Percentiles rank a stretch among this genome's conserved stretches.
Evolutionary conservation across 2,113 vertebrate genomes (phyloP).

Genomic region (Forbesichthys papilliferus): DNA sequence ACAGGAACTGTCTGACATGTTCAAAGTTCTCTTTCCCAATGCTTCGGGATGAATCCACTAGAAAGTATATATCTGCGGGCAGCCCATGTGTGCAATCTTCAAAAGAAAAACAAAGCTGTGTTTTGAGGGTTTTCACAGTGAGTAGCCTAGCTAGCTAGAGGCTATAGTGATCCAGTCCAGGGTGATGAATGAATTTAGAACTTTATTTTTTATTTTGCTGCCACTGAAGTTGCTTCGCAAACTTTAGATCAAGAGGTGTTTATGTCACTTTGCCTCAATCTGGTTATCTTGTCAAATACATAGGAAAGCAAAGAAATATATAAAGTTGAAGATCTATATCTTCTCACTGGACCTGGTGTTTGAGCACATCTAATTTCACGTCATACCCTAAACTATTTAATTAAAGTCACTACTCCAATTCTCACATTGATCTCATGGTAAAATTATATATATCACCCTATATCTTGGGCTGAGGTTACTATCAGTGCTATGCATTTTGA

Average conservation of each 20-base stretch:
- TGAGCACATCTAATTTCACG: background rate
- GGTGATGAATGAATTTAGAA: slow-evolving; percentile 29
- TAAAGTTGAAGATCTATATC: background rate
- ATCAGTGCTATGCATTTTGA: background rate
- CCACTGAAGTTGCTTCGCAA: slow-evolving; percentile 8
- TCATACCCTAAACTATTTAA: background rate
- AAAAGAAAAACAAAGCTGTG: slow-evolving; percentile 72
- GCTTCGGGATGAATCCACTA: slow-evolving; percentile 92
- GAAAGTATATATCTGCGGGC: slow-evolving; percentile 90
- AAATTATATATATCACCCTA: background rate
- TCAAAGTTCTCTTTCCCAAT: slow-evolving; percentile 86
- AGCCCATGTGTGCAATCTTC: slow-evolving; percentile 84
- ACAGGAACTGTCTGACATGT: slow-evolving; percentile 85
- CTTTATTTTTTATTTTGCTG: background rate
- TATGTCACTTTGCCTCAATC: background rate
- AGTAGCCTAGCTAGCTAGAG: background rate
- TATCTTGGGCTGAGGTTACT: background rate
- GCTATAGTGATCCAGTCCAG: slow-evolving; percentile 51
- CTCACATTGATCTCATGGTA: background rate
- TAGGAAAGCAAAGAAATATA: background rate
- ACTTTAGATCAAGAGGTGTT: background rate
- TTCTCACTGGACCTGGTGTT: slow-evolving; percentile 8
- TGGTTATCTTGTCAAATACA: background rate
- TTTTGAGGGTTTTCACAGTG: slow-evolving; percentile 73
- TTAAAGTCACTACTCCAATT: background rate